phyloP scores from a whole-genome alignment of 2,113 vertebrate species.

The Hippocampus zosterae region DNA sequence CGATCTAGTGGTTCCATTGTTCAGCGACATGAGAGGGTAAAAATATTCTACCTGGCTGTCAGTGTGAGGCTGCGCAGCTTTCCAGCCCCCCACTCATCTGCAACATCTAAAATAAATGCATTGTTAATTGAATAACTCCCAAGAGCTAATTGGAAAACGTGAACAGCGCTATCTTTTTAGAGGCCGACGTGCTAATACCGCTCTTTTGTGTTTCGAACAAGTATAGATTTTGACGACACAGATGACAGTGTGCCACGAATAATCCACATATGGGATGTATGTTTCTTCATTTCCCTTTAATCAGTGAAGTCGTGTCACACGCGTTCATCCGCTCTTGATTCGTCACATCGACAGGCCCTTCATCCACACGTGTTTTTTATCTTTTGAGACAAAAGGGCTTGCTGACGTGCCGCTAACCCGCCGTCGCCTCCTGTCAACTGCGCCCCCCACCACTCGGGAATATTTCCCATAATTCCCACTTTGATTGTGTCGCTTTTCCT shows the following conservation, averaged over 20 bases:
- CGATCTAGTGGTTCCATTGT: too few relatives aligned
- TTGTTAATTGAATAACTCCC: neutral
- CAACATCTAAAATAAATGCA: neutral
- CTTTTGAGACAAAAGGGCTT: conserved; percentile 47
- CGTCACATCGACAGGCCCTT: conserved; percentile 38
- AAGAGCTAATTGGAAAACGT: neutral
- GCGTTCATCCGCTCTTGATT: conserved; percentile 17
- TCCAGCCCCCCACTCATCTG: too few relatives aligned
- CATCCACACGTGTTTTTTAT: conserved; percentile 37
- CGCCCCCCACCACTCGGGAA: conserved; percentile 32
- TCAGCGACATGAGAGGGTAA: too few relatives aligned
- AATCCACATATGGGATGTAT: conserved; percentile 8
- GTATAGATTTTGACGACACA: neutral
- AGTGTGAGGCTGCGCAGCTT: too few relatives aligned
- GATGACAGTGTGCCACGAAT: conserved; percentile 22
- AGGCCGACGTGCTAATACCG: neutral
- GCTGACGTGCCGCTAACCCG: conserved; percentile 37
- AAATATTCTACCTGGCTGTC: too few relatives aligned
- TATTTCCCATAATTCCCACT: conserved; percentile 25
- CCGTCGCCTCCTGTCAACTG: conserved; percentile 43
- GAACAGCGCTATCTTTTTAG: neutral
- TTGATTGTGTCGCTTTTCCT: conserved; percentile 39
- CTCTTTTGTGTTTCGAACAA: neutral
- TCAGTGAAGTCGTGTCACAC: conserved; percentile 31
- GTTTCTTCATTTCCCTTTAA: conserved; percentile 13